Evolutionary conservation across 2,113 vertebrate species (phyloP).

Genomic region (Shinisaurus crocodilurus): DNA sequence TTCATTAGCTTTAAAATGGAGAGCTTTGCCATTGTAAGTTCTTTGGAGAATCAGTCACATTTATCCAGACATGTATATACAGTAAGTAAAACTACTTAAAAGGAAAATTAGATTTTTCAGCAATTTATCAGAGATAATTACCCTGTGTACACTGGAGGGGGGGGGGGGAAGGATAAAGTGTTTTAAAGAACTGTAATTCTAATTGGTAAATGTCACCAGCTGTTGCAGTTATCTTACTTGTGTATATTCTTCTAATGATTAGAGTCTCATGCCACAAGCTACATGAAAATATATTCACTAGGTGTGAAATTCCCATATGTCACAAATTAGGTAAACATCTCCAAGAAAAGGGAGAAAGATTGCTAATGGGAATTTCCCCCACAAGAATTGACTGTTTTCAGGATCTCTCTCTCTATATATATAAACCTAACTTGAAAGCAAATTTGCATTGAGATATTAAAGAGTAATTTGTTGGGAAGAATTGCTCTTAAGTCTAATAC

Average conservation of each 20-base stretch:
- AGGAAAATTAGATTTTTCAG: slow-evolving; percentile 80
- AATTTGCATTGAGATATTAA: slow-evolving; percentile 29
- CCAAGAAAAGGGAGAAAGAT: slow-evolving; percentile 71
- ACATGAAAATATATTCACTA: slow-evolving; percentile 85
- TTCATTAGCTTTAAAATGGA: slow-evolving; percentile 51
- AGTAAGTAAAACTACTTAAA: slow-evolving; percentile 72
- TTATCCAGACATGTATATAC: slow-evolving; percentile 68
- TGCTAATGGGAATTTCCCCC: slow-evolving; percentile 70
- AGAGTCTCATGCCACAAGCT: slow-evolving; percentile 78
- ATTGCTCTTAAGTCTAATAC: slow-evolving; percentile 6
- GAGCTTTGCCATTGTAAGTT: slow-evolving; percentile 32
- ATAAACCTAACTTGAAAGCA: slow-evolving; percentile 52
- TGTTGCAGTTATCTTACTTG: slow-evolving; percentile 83
- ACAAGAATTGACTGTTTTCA: slow-evolving; percentile 57
- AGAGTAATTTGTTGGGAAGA: slow-evolving; percentile 32
- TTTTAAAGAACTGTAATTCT: slow-evolving; percentile 84
- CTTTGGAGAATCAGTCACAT: slow-evolving; percentile 49
- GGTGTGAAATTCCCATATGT: slow-evolving; percentile 90
- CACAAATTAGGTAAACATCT: slow-evolving; percentile 82
- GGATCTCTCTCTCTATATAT: slow-evolving; percentile 44
- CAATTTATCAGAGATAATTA: slow-evolving; percentile 81
- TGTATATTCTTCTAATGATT: slow-evolving; percentile 84
- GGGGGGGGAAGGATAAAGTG: slow-evolving; percentile 74
- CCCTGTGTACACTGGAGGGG: slow-evolving; percentile 64
- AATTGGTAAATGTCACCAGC: slow-evolving; percentile 89